Conservation (phyloP, 2,797 vertebrate genomes). For the Anisognathus igniventris region DNA sequence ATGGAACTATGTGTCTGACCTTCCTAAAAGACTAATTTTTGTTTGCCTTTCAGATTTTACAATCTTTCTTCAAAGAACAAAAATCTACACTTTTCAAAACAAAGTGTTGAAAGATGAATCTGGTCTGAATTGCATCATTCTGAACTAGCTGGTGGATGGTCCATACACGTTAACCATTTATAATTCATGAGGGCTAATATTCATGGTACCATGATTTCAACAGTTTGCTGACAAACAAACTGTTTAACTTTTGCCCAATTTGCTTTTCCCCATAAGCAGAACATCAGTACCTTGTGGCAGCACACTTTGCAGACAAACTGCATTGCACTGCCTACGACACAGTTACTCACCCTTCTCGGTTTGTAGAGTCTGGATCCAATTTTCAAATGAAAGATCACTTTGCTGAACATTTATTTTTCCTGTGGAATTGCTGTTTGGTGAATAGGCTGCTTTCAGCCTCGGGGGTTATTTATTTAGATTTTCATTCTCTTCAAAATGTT, state of each 20-base stretch:
- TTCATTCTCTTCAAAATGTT: constrained; percentile 64
- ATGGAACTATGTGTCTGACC: background rate
- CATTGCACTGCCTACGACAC: background rate
- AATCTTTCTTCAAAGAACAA: constrained; percentile 64
- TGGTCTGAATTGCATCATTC: constrained; percentile 39
- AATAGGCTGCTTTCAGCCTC: constrained; percentile 44
- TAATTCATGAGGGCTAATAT: background rate
- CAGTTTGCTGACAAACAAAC: constrained; percentile 24
- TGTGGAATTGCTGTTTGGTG: constrained; percentile 64
- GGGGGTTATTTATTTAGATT: constrained; percentile 63
- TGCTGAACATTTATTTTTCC: constrained; percentile 70
- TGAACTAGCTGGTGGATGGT: constrained; percentile 4
- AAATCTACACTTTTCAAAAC: constrained; percentile 58
- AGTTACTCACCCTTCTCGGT: constrained; percentile 31
- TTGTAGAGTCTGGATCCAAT: constrained; percentile 72
- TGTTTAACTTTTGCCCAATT: background rate
- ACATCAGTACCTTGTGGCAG: background rate
- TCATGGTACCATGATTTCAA: background rate
- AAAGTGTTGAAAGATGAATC: constrained; percentile 16
- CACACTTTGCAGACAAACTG: constrained; percentile 3
- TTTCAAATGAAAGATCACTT: constrained; percentile 73
- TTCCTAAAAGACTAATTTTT: constrained; percentile 35
- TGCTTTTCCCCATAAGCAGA: background rate
- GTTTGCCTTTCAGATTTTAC: constrained; percentile 32
- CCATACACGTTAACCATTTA: background rate